phyloP scores from a whole-genome alignment of 2,888 invertebrate genomes.

The Drosophila buzzatii region DNA sequence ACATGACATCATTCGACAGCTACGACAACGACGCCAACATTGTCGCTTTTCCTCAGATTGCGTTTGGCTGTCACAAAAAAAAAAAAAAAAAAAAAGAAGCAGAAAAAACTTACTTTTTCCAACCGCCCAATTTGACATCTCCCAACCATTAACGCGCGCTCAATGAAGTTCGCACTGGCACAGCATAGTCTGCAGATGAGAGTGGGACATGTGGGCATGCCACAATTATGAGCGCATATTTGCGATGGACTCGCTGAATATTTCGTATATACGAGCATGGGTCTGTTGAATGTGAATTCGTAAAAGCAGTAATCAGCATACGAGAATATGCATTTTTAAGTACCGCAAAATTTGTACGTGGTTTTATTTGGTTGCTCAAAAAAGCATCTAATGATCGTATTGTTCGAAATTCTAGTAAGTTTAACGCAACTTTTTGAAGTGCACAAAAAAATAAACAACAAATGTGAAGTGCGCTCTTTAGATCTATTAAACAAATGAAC shows the following conservation, averaged over 20 bases:
- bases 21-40: conserved; percentile 50
- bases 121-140: conserved; percentile 19
- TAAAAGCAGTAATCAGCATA: conserved; percentile 41
- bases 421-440: not conserved
- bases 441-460: not conserved
- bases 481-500: conserved; percentile 1
- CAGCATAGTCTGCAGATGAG: conserved; percentile 1
- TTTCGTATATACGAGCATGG: conserved; percentile 21
- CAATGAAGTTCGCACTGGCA: conserved; percentile 27
- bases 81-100: conserved; percentile 17
- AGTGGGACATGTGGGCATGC: conserved; percentile 8
- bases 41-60: conserved; percentile 66
- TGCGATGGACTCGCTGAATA: conserved; percentile 51
- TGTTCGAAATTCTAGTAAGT: not conserved
- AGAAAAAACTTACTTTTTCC: conserved; percentile 9
- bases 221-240: conserved; percentile 63
- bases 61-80: conserved; percentile 23
- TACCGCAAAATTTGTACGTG: not conserved
- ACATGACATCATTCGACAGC: conserved; percentile 77
- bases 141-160: conserved; percentile 31
- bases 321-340: conserved; percentile 14
- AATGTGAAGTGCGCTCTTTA: conserved; percentile 11
- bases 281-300: conserved; percentile 21
- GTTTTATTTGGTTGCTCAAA: not conserved
- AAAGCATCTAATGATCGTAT: conserved; percentile 1